Conservation (phyloP, 2,888 invertebrate species). For the Chrysolina oricalcia region DNA sequence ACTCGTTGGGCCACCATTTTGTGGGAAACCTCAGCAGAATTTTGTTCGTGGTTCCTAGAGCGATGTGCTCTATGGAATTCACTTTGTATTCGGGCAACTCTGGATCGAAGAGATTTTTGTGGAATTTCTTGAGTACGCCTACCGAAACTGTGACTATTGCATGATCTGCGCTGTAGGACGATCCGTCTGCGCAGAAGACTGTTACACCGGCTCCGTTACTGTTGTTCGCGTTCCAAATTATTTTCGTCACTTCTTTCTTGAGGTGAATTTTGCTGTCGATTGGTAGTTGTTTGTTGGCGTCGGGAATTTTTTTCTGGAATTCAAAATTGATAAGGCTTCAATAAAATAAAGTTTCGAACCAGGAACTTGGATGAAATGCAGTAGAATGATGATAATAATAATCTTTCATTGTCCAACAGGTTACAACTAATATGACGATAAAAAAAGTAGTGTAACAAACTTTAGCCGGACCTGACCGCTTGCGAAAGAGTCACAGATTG, state of each 20-base stretch:
- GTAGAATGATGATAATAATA: too few species aligned
- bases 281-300: constrained; percentile 57
- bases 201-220: constrained; percentile 62
- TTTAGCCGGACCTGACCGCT: too few species aligned
- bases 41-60: constrained; percentile 81
- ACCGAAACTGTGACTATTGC: constrained; percentile 81
- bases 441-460: too few species aligned
- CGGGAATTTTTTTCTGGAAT: constrained; percentile 65
- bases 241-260: constrained; percentile 66
- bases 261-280: constrained; percentile 66
- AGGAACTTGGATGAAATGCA: background rate
- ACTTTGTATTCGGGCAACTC: constrained; percentile 74
- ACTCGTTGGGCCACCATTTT: constrained; percentile 78
- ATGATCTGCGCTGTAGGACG: constrained; percentile 75
- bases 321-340: too few species aligned
- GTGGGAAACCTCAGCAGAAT: constrained; percentile 78
- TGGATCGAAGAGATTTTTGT: constrained; percentile 75
- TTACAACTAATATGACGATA: too few species aligned
- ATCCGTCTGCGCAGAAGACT: constrained; percentile 74
- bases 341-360: too few species aligned
- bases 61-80: constrained; percentile 75
- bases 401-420: too few species aligned
- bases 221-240: constrained; percentile 61
- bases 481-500: too few species aligned
- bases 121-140: constrained; percentile 79